A percentile compares a stretch with the other conserved stretches of the same genome.
phyloP scores from a whole-genome alignment of 2,113 vertebrate species.

The Ranitomeya imitator region DNA sequence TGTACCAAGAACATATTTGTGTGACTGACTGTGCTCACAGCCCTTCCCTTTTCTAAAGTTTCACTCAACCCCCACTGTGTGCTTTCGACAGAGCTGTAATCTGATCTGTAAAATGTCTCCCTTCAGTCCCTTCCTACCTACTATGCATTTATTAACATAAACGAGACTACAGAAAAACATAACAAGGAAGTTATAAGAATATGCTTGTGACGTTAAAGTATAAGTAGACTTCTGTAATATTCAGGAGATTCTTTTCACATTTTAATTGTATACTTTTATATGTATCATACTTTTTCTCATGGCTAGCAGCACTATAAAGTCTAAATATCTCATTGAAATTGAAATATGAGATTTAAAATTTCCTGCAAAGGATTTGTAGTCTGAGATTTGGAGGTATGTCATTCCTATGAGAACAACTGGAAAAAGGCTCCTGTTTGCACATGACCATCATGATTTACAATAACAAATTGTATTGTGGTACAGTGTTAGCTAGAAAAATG shows the following conservation, averaged over 20 bases:
- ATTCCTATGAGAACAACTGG: no score
- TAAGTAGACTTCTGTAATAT: background rate
- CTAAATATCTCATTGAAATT: no score
- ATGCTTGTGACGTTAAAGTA: background rate
- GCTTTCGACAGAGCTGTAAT: conserved; percentile 43
- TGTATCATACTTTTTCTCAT: no score
- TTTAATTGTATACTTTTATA: background rate
- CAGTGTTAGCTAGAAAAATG: no score
- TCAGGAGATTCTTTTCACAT: background rate
- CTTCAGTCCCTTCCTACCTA: conserved; percentile 7
- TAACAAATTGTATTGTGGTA: no score
- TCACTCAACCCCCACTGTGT: conserved; percentile 39
- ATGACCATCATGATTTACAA: no score
- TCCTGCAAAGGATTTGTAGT: no score
- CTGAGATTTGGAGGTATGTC: no score
- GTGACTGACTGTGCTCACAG: background rate
- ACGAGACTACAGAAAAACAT: background rate
- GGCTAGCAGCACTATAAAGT: no score
- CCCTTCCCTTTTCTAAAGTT: conserved; percentile 48
- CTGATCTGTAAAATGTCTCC: conserved; percentile 30
- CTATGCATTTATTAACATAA: conserved; percentile 30
- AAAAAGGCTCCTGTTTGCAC: no score
- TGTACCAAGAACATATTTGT: background rate
- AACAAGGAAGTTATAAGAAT: background rate
- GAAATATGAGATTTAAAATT: no score